Percentiles rank a stretch among this genome's conserved stretches.
Evolutionary conservation across 2,113 vertebrate genomes (phyloP).

Genomic region (Pipa parva): DNA sequence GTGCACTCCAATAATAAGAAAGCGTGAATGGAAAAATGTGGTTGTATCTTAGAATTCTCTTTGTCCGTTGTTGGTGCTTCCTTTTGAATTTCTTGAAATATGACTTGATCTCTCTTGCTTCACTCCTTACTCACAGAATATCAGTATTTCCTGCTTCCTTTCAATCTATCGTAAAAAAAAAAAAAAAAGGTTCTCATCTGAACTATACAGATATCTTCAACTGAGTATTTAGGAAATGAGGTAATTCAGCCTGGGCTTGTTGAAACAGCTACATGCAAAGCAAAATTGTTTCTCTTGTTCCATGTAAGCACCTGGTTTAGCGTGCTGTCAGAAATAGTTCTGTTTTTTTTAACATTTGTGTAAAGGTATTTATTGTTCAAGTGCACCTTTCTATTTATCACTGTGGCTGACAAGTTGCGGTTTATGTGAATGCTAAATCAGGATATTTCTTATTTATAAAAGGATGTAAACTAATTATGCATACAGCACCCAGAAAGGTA

Average conservation of each 20-base stretch:
- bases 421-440: too few species aligned
- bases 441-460: too few species aligned
- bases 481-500: too few species aligned
- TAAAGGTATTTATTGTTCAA: too few species aligned
- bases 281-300: conserved; percentile 40
- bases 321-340: conserved; percentile 39
- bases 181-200: conserved; percentile 53
- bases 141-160: conserved; percentile 83
- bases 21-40: conserved; percentile 47
- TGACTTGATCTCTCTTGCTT: conserved; percentile 31
- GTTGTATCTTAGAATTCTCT: conserved; percentile 50
- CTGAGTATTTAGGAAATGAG: conserved; percentile 81
- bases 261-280: conserved; percentile 67
- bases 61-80: conserved; percentile 39
- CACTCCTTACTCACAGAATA: conserved; percentile 46
- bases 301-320: conserved; percentile 32
- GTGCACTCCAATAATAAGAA: conserved; percentile 39
- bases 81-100: conserved; percentile 45
- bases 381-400: too few species aligned
- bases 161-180: conserved; percentile 59
- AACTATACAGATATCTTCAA: conserved; percentile 66
- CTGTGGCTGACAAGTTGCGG: too few species aligned
- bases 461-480: too few species aligned
- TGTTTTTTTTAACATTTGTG: conserved; percentile 42
- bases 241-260: conserved; percentile 81